Conservation (phyloP, 1,140 invertebrate genomes). For the Hypsibius dujardini region DNA sequence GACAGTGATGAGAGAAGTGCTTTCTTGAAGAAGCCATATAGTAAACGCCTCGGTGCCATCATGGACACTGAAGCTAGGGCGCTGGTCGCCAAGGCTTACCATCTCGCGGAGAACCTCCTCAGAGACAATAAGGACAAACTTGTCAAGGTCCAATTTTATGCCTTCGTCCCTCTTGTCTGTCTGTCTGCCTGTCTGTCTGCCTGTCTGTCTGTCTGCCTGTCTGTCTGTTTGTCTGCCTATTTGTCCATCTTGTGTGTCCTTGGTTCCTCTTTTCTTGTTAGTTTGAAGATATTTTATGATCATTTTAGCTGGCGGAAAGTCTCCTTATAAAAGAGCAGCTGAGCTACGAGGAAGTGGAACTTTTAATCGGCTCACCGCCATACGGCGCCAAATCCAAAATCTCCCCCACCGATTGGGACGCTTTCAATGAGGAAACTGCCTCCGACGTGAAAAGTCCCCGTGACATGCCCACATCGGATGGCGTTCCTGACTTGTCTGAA, state of each 20-base stretch:
- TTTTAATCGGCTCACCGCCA: slow-evolving; percentile 70
- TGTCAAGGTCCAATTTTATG: neutral
- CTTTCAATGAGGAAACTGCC: neutral
- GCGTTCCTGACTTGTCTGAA: no score
- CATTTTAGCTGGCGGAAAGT: slow-evolving; percentile 71
- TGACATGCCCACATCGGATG: slow-evolving; percentile 7
- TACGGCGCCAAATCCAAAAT: slow-evolving; percentile 46
- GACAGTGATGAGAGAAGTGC: slow-evolving; percentile 34
- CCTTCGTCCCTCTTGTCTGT: neutral
- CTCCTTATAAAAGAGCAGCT: slow-evolving; percentile 74
- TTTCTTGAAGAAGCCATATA: slow-evolving; percentile 51
- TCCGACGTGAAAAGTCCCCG: neutral
- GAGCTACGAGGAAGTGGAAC: slow-evolving; percentile 70
- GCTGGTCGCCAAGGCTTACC: slow-evolving; percentile 61
- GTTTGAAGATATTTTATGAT: no score
- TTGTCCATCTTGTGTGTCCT: no score
- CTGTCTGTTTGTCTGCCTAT: no score
- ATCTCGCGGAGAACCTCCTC: slow-evolving; percentile 60
- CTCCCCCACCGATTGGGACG: neutral
- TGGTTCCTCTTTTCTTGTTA: no score
- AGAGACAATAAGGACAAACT: slow-evolving; percentile 62
- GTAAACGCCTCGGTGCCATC: slow-evolving; percentile 56
- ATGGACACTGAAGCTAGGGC: slow-evolving; percentile 69
- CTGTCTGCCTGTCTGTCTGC: neutral
- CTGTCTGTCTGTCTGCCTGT: no score